These are phyloP conservation scores for Dryoscopus gambensis DNA, from an alignment of 2,113 vertebrate species.

Conservation along the genomic window DNA sequence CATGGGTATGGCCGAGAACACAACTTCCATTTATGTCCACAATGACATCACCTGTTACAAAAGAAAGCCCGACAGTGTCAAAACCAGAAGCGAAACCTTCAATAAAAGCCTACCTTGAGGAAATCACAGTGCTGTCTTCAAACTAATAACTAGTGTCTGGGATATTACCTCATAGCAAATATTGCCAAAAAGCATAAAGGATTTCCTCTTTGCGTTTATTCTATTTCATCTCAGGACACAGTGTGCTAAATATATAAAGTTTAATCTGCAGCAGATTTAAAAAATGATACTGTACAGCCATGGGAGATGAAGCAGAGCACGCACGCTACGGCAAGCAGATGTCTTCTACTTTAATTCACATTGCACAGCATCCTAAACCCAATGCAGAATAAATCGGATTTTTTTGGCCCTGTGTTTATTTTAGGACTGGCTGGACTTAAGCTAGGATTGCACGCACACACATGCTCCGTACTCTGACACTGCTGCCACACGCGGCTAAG, in stretches of 20 bases:
- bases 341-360: slow-evolving; percentile 5
- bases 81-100: neutral
- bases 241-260: slow-evolving; percentile 29
- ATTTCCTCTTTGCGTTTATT: slow-evolving; percentile 13
- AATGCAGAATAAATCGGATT: neutral
- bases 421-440: neutral
- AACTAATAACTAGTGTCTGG: neutral
- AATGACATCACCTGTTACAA: slow-evolving; percentile 89
- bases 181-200: neutral
- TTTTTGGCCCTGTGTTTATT: neutral
- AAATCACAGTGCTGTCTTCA: neutral
- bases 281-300: neutral
- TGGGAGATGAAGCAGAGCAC: neutral
- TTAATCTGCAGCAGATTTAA: slow-evolving; percentile 51
- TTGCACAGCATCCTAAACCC: neutral
- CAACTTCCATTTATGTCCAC: slow-evolving; percentile 92
- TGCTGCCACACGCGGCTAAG: neutral
- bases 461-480: rapidly evolving
- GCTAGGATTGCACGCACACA: neutral
- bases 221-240: neutral
- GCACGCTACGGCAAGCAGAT: neutral
- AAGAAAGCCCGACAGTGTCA: neutral
- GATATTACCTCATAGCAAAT: neutral
- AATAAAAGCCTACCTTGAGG: neutral
- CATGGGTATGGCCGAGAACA: slow-evolving; percentile 95